Evolutionary conservation across 2,888 invertebrate genomes (phyloP).

Genomic region (Panopea generosa): DNA sequence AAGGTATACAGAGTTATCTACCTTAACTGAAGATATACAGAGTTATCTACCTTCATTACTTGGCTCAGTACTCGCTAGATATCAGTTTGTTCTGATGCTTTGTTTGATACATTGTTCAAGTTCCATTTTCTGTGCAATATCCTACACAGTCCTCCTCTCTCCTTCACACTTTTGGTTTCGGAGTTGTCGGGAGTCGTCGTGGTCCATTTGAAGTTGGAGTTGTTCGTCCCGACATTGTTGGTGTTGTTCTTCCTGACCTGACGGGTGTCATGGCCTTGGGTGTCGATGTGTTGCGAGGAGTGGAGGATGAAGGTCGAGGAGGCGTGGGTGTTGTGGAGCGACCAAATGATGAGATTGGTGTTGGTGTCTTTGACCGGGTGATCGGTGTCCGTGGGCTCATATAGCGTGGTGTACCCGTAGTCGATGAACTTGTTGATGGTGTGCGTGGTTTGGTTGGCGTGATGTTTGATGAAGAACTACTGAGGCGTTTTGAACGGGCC

Average conservation of each 20-base stretch:
- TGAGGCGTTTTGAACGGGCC: slow-evolving; percentile 74
- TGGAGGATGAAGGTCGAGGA: slow-evolving; percentile 62
- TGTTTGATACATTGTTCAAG: no score
- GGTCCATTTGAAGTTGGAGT: slow-evolving; percentile 67
- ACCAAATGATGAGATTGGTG: slow-evolving; percentile 63
- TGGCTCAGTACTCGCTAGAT: no score
- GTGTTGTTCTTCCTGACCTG: slow-evolving; percentile 64
- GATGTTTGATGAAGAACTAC: slow-evolving; percentile 76
- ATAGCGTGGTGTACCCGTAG: slow-evolving; percentile 54
- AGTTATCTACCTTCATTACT: no score
- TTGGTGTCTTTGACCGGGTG: slow-evolving; percentile 65
- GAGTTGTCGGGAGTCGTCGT: slow-evolving; percentile 70
- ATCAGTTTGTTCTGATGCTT: no score
- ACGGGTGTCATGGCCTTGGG: slow-evolving; percentile 76
- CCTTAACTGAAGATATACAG: no score
- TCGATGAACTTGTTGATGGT: slow-evolving; percentile 50
- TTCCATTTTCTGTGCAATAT: no score
- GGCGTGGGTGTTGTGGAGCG: slow-evolving; percentile 75
- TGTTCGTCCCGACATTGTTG: slow-evolving; percentile 65
- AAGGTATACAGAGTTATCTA: no score
- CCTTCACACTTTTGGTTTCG: slow-evolving; percentile 64
- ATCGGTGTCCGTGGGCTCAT: slow-evolving; percentile 58
- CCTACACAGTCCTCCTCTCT: no score
- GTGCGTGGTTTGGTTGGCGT: slow-evolving; percentile 66
- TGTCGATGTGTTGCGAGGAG: slow-evolving; percentile 37